A percentile compares a stretch with the other conserved stretches of the same genome.
Evolutionary conservation across 2,888 invertebrate genomes (phyloP).

Genomic region (Dendrolimus pini): DNA sequence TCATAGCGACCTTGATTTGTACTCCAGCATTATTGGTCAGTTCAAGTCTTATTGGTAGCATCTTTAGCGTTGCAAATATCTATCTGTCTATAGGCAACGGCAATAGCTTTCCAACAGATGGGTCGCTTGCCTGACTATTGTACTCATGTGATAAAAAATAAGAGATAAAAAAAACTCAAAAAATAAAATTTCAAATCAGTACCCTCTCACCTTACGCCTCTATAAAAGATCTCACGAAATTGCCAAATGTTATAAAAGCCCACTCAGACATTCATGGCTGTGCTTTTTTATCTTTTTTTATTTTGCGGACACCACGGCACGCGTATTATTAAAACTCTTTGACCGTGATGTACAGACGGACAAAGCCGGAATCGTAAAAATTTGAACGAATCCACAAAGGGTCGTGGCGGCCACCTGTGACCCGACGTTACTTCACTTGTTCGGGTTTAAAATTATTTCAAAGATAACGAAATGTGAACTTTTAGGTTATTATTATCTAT

Average conservation of each 20-base stretch:
- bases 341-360: conserved; percentile 24
- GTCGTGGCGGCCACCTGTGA: conserved; percentile 24
- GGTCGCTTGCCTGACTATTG: not conserved
- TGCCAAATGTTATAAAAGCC: not conserved
- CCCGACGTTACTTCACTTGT: conserved; percentile 14
- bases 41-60: too few species aligned
- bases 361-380: conserved; percentile 34
- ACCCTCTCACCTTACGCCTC: not conserved
- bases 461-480: too few species aligned
- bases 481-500: too few species aligned
- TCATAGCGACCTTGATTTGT: too few species aligned
- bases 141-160: conserved; percentile 1
- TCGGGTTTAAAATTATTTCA: not conserved
- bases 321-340: conserved; percentile 35
- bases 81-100: too few species aligned
- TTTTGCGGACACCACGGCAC: conserved; percentile 1
- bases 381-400: conserved; percentile 12
- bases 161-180: not conserved
- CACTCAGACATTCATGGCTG: not conserved
- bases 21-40: too few species aligned
- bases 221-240: not conserved
- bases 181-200: not conserved
- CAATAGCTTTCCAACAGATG: too few species aligned
- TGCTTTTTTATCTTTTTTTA: not conserved
- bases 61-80: too few species aligned